Evolutionary conservation across 2,797 vertebrate species (phyloP).

Genomic region (Phalanger gymnotis): DNA sequence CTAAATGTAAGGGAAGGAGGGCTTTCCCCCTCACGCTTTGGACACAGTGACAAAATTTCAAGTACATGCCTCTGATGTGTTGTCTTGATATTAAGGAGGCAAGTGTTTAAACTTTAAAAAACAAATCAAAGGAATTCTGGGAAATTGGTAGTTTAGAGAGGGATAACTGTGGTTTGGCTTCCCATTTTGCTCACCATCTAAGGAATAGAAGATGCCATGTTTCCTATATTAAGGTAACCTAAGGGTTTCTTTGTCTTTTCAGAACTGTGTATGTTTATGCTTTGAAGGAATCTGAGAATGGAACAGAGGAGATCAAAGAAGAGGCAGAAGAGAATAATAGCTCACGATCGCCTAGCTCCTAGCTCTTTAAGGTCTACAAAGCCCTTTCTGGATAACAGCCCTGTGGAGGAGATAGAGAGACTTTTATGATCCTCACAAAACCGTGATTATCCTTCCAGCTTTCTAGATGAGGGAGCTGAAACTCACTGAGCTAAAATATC

Average conservation of each 20-base stretch:
- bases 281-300: background rate
- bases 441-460: background rate
- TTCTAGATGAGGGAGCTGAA: background rate
- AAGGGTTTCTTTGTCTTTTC: background rate
- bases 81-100: background rate
- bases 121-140: background rate
- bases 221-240: constrained; percentile 23
- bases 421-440: background rate
- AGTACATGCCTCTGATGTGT: background rate
- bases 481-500: background rate
- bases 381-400: background rate
- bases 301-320: background rate
- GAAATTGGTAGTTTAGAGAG: background rate
- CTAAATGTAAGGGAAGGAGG: background rate
- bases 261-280: background rate
- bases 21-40: background rate
- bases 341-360: background rate
- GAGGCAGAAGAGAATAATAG: background rate
- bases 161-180: background rate
- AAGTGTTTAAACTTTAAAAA: background rate
- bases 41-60: background rate
- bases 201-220: background rate
- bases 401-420: background rate
- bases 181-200: background rate
- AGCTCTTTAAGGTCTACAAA: background rate